These are phyloP conservation scores for Dryococelus australis DNA, from an alignment of 2,888 invertebrate species.

Conservation along the genomic window DNA sequence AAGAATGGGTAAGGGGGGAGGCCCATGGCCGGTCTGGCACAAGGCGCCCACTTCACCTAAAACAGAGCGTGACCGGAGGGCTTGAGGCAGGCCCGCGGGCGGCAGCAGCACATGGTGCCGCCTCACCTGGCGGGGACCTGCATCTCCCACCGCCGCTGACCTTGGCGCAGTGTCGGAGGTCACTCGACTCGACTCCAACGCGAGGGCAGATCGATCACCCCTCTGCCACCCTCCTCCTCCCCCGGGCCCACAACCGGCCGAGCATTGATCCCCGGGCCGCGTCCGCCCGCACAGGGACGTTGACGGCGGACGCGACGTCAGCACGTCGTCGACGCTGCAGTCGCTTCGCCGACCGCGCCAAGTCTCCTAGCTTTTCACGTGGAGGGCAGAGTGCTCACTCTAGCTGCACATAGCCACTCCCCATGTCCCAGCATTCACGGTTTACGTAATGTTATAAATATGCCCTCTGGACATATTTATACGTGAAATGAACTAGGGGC, in stretches of 20 bases:
- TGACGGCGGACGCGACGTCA: conserved; percentile 23
- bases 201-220: not conserved
- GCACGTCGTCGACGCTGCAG: not conserved
- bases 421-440: too few relatives aligned
- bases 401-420: too few relatives aligned
- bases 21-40: too few relatives aligned
- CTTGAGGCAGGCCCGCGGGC: not conserved
- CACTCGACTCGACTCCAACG: not conserved
- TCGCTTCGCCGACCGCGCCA: not conserved
- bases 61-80: too few relatives aligned
- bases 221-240: not conserved
- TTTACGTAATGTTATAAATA: too few relatives aligned
- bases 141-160: conserved; percentile 12
- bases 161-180: conserved; percentile 16
- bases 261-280: conserved; percentile 3
- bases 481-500: too few relatives aligned
- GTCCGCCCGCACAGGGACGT: not conserved
- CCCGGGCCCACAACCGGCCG: not conserved
- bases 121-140: not conserved
- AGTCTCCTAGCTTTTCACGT: too few relatives aligned
- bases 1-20: too few relatives aligned
- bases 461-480: too few relatives aligned
- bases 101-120: not conserved
- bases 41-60: too few relatives aligned
- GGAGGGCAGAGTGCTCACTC: too few relatives aligned